These are phyloP conservation scores for Lithophane socia DNA, from an alignment of 2,888 invertebrate species.

Conservation along the genomic window DNA sequence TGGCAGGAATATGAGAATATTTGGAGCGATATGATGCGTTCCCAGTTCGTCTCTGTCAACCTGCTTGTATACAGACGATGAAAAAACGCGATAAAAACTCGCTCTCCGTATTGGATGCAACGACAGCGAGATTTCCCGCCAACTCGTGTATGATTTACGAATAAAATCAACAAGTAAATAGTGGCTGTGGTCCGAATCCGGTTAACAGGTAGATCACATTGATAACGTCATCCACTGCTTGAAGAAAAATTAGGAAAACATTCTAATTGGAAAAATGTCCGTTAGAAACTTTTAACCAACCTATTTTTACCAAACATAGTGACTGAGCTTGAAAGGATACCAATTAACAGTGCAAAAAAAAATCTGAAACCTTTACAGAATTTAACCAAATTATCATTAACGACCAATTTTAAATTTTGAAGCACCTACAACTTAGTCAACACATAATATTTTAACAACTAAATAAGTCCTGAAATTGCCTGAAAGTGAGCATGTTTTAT, in stretches of 20 bases:
- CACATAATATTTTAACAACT: constrained; percentile 19
- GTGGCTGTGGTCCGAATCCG: constrained; percentile 72
- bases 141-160: constrained; percentile 76
- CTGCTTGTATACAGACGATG: constrained; percentile 75
- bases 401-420: neutral
- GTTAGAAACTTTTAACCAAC: neutral
- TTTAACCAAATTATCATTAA: neutral
- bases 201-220: constrained; percentile 69
- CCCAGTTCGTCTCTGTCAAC: constrained; percentile 81
- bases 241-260: constrained; percentile 33
- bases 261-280: constrained; percentile 48
- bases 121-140: constrained; percentile 81
- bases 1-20: constrained; percentile 24
- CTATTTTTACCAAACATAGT: neutral
- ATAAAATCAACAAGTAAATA: constrained; percentile 64
- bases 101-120: constrained; percentile 73
- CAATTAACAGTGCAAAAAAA: neutral
- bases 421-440: neutral
- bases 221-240: constrained; percentile 56
- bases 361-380: too few species aligned
- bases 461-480: constrained; percentile 18
- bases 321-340: neutral
- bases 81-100: constrained; percentile 83
- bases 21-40: constrained; percentile 20
- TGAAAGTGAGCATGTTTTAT: constrained; percentile 52